A percentile compares a stretch with the other conserved stretches of the same genome.
Evolutionary conservation across 2,113 vertebrate species (phyloP).

Genomic region (Cathartes aura): DNA sequence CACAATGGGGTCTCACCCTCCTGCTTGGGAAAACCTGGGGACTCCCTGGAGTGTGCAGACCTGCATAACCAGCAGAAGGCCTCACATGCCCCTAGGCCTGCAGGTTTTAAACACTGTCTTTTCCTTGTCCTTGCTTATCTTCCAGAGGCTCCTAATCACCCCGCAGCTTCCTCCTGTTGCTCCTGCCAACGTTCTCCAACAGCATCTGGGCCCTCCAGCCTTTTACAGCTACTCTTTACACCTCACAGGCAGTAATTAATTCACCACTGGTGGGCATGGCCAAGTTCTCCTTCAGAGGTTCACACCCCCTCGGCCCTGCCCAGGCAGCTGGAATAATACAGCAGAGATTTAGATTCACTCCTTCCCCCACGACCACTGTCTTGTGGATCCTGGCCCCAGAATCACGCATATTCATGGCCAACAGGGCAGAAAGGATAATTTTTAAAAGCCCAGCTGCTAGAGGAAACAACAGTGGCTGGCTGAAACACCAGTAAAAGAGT

Average conservation of each 20-base stretch:
- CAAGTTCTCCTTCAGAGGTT: background rate
- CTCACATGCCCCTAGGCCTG: fast-evolving
- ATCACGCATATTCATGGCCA: fast-evolving
- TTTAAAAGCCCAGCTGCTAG: background rate
- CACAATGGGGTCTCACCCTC: fast-evolving
- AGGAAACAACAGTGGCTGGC: background rate
- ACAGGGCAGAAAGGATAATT: background rate
- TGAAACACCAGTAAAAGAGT: background rate
- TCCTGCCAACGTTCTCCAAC: background rate
- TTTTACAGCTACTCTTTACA: background rate
- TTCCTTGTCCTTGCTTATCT: background rate
- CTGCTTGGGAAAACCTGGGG: background rate
- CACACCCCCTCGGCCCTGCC: fast-evolving
- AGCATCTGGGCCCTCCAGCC: background rate
- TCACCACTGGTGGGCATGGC: background rate
- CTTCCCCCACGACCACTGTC: fast-evolving
- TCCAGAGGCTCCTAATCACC: background rate
- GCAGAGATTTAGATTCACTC: background rate
- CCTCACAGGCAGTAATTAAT: background rate
- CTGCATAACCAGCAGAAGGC: background rate
- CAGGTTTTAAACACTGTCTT: background rate
- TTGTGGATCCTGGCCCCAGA: background rate
- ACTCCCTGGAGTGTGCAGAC: background rate
- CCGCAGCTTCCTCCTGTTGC: background rate
- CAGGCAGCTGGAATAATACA: background rate